Percentiles rank a stretch among this genome's conserved stretches.
These are phyloP conservation scores for Bubo blakistoni DNA, from an alignment of 2,113 vertebrate species.

Conservation along the genomic window DNA sequence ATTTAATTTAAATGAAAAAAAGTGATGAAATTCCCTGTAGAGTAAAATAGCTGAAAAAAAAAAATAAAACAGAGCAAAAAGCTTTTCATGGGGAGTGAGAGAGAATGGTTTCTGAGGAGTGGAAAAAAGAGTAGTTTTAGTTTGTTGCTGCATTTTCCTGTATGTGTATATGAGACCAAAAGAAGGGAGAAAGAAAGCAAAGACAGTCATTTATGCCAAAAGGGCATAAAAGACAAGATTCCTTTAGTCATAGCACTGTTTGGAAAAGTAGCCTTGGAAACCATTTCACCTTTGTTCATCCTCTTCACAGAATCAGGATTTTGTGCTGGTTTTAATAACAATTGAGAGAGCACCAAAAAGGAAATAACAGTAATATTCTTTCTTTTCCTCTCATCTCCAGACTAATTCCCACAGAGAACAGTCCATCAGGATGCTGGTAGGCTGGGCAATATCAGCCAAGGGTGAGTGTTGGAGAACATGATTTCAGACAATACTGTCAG, in stretches of 20 bases:
- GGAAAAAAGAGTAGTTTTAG: not conserved
- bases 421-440: not conserved
- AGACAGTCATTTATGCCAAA: not conserved
- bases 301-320: not conserved
- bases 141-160: not conserved
- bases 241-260: not conserved
- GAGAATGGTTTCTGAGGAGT: not conserved
- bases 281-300: not conserved
- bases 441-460: not conserved
- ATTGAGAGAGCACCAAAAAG: not conserved
- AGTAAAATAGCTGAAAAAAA: not conserved
- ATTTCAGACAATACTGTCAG: not conserved
- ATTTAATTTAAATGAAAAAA: not conserved
- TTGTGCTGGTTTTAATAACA: not conserved
- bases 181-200: not conserved
- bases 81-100: not conserved
- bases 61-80: not conserved
- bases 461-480: not conserved
- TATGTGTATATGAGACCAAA: not conserved
- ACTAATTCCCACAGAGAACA: not conserved
- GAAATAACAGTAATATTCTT: not conserved
- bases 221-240: accelerated
- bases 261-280: not conserved
- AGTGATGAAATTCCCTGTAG: not conserved
- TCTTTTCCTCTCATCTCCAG: not conserved